These are phyloP conservation scores for Oreochromis aureus DNA, from an alignment of 2,113 vertebrate species.

Conservation along the genomic window DNA sequence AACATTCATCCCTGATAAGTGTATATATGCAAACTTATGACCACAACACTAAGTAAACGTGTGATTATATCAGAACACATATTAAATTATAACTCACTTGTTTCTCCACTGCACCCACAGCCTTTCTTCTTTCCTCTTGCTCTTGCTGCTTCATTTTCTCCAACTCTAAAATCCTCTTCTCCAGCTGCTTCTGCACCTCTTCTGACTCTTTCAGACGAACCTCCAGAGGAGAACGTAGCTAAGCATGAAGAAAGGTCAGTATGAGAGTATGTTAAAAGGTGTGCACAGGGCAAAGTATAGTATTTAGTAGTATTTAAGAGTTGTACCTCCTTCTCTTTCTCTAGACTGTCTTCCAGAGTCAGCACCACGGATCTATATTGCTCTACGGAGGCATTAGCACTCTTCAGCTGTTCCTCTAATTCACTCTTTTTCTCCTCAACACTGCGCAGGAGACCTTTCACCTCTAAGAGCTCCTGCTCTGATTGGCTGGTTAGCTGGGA, in stretches of 20 bases:
- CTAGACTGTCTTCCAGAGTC: constrained; percentile 89
- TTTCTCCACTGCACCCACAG: constrained; percentile 84
- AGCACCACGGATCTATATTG: constrained; percentile 89
- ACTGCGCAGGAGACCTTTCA: constrained; percentile 77
- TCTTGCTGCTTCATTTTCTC: constrained; percentile 87
- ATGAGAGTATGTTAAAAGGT: neutral
- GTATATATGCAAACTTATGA: neutral
- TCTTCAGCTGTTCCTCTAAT: constrained; percentile 85
- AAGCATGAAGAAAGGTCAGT: neutral
- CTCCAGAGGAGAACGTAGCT: constrained; percentile 78
- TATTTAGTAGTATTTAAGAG: neutral
- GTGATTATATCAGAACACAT: neutral
- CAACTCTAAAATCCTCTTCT: constrained; percentile 85
- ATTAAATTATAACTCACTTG: constrained; percentile 66
- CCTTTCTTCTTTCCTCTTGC: constrained; percentile 84
- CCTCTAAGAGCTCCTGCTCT: constrained; percentile 79
- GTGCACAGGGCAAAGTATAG: neutral
- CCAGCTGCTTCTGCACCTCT: constrained; percentile 86
- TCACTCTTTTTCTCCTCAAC: constrained; percentile 84
- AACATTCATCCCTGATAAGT: neutral
- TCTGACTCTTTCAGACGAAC: constrained; percentile 82
- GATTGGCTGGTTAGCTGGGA: constrained; percentile 33
- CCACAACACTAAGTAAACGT: neutral
- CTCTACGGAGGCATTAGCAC: constrained; percentile 81
- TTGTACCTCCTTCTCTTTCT: constrained; percentile 90